Conservation (phyloP, 37 sponge, comb jelly and placozoan genomes). For the Spongilla lacustris region DNA sequence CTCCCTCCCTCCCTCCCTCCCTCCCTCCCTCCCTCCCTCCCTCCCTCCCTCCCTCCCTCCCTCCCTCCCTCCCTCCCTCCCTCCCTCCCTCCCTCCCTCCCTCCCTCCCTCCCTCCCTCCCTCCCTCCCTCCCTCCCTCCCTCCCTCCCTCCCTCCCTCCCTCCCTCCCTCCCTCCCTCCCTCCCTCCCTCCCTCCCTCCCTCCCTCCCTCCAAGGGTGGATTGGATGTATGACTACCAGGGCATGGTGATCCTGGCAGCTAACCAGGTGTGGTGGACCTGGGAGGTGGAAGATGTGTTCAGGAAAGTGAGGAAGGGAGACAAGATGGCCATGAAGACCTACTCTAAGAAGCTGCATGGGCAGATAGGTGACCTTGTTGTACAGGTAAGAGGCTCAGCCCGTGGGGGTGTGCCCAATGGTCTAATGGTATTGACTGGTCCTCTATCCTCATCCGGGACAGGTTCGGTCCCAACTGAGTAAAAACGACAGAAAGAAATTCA, state of each 20-base stretch:
- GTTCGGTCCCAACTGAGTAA: conserved; percentile 92
- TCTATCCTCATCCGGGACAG: conserved; percentile 38
- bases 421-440: neutral
- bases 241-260: conserved; percentile 96
- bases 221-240: conserved; percentile 97
- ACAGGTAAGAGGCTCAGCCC: conserved; percentile 47
- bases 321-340: conserved; percentile 98
- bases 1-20: too few species aligned
- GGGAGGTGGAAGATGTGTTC: conserved; percentile 99
- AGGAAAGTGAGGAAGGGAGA: conserved; percentile 97
- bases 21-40: too few species aligned
- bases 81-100: too few species aligned
- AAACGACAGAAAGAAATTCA: conserved; percentile 99
- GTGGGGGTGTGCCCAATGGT: neutral
- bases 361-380: conserved; percentile 98
- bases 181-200: too few species aligned
- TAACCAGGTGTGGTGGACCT: conserved; percentile 99
- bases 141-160: too few species aligned
- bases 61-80: too few species aligned
- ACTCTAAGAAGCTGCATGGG: conserved; percentile 91
- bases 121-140: too few species aligned
- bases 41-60: too few species aligned
- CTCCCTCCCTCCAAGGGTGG: conserved; percentile 63
- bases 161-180: too few species aligned
- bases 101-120: too few species aligned